A percentile compares a stretch with the other conserved stretches of the same genome.
Conservation (phyloP, 2,888 invertebrate species). For the Agrilus mali region DNA sequence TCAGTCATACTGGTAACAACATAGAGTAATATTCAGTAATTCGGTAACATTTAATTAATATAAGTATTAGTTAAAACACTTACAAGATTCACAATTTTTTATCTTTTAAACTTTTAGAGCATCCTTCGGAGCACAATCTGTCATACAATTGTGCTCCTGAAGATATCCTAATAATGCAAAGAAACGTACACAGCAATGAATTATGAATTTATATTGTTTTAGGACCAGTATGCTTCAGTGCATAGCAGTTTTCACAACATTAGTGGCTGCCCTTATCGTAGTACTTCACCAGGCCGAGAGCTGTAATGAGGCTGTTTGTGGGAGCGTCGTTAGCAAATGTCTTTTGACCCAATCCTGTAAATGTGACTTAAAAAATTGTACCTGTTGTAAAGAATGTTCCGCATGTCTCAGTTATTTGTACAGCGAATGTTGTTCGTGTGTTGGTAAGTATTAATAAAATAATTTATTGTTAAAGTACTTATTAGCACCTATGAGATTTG, state of each 20-base stretch:
- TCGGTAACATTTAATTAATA: too few species aligned
- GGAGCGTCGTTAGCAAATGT: constrained; percentile 91
- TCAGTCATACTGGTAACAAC: too few species aligned
- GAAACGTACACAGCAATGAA: too few species aligned
- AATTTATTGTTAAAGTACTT: neutral
- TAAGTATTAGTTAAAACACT: too few species aligned
- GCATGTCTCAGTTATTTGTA: constrained; percentile 81
- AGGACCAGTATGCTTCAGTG: constrained; percentile 15
- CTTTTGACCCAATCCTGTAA: constrained; percentile 93
- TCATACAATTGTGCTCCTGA: too few species aligned
- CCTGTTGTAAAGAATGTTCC: constrained; percentile 90
- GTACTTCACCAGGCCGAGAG: constrained; percentile 19
- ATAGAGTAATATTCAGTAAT: neutral
- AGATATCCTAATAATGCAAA: too few species aligned
- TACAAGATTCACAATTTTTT: too few species aligned
- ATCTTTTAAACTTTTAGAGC: too few species aligned
- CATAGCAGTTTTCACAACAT: constrained; percentile 7
- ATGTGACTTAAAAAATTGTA: constrained; percentile 83
- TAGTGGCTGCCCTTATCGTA: constrained; percentile 9
- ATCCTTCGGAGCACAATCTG: too few species aligned
- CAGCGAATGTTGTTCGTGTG: constrained; percentile 92
- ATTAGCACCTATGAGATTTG: too few species aligned
- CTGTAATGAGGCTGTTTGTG: constrained; percentile 92
- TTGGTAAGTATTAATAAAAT: constrained; percentile 56
- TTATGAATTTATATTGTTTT: constrained; percentile 4